These are phyloP conservation scores for Sipha flava DNA, from an alignment of 1,140 invertebrate species.

Conservation along the genomic window DNA sequence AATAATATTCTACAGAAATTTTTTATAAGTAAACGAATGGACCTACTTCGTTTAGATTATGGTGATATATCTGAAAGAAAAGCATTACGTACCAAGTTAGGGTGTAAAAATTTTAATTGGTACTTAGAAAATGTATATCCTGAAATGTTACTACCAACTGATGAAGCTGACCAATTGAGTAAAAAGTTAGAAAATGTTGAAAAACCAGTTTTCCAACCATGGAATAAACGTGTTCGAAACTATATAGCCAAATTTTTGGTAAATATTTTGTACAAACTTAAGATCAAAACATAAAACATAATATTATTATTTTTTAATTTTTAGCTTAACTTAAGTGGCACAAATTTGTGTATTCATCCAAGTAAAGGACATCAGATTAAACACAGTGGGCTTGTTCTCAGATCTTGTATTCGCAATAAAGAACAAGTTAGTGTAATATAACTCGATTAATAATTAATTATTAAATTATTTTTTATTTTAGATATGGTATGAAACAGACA, in stretches of 20 bases:
- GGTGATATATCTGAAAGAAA: constrained; percentile 72
- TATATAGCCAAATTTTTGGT: constrained; percentile 58
- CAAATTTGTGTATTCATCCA: constrained; percentile 65
- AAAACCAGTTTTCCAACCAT: constrained; percentile 62
- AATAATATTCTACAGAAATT: constrained; percentile 1
- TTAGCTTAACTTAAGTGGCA: constrained; percentile 60
- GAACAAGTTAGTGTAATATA: constrained; percentile 50
- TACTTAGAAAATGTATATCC: constrained; percentile 89
- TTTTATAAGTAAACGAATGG: neutral
- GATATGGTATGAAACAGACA: constrained; percentile 80
- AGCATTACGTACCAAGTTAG: constrained; percentile 57
- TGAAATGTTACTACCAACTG: constrained; percentile 60
- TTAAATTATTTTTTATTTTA: too few species aligned
- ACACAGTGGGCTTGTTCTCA: constrained; percentile 61
- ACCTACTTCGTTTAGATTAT: constrained; percentile 50
- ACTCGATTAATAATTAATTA: neutral
- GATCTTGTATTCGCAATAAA: constrained; percentile 56
- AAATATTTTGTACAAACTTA: neutral
- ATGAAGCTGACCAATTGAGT: constrained; percentile 50
- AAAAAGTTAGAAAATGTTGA: constrained; percentile 54
- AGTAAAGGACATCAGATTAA: constrained; percentile 71
- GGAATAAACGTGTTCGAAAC: constrained; percentile 67
- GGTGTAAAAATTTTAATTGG: constrained; percentile 87
- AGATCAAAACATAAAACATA: too few species aligned
- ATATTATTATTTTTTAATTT: constrained; percentile 36